A percentile compares a stretch with the other conserved stretches of the same genome.
These are phyloP conservation scores for Lordiphosa andalusiaca DNA, from an alignment of 2,888 invertebrate species.

Conservation along the genomic window DNA sequence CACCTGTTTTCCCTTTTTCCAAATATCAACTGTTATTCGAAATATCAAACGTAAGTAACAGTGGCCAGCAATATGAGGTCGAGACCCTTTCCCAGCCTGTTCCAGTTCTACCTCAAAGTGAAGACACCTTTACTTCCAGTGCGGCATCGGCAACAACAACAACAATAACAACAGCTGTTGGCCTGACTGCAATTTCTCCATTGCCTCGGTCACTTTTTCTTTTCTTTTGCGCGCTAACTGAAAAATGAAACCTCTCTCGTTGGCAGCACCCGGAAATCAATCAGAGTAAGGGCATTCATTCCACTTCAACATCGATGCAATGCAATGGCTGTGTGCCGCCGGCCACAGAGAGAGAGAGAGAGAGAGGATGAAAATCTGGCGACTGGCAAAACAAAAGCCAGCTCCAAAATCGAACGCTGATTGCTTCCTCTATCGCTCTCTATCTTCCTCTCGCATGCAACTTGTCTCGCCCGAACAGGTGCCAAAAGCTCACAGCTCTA, in stretches of 20 bases:
- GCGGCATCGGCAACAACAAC: neutral
- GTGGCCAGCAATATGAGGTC: no score
- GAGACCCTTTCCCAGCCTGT: no score
- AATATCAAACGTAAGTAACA: no score
- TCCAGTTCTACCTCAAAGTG: no score
- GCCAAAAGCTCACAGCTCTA: constrained; percentile 43
- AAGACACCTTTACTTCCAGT: neutral
- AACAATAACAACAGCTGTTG: constrained; percentile 4
- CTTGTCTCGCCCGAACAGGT: constrained; percentile 51
- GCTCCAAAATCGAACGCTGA: constrained; percentile 1
- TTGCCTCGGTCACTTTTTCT: constrained; percentile 56
- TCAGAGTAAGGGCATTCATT: constrained; percentile 75
- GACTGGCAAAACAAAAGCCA: constrained; percentile 11
- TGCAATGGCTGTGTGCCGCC: constrained; percentile 32
- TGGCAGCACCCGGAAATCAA: constrained; percentile 75
- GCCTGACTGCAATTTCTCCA: constrained; percentile 43
- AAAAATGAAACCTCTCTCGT: constrained; percentile 42
- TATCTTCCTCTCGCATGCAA: no score
- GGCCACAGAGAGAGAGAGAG: constrained; percentile 13
- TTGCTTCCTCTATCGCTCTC: neutral
- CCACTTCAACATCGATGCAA: constrained; percentile 56
- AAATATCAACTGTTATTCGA: no score
- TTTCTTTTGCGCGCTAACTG: constrained; percentile 11
- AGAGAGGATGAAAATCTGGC: constrained; percentile 5
- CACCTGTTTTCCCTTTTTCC: no score